Percentiles rank a stretch among this genome's conserved stretches.
Conservation (phyloP, 2,113 vertebrate genomes). For the Nyctereutes procyonoides region DNA sequence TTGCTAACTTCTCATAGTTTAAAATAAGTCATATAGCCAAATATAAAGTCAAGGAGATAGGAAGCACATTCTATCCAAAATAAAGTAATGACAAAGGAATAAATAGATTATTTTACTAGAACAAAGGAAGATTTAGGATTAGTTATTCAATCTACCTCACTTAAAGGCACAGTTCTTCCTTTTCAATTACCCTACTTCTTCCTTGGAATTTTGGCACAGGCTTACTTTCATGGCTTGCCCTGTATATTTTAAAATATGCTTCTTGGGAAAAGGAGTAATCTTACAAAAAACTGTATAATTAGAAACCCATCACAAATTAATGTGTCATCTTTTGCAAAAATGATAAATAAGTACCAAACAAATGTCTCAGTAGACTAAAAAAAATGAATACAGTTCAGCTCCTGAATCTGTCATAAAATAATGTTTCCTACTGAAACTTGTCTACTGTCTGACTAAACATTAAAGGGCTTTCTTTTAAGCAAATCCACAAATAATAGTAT, state of each 20-base stretch:
- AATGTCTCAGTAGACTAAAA: neutral
- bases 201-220: neutral
- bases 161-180: neutral
- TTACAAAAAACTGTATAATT: slow-evolving; percentile 2
- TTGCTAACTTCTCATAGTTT: neutral
- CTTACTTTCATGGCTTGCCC: neutral
- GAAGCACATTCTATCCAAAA: neutral
- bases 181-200: neutral
- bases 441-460: neutral
- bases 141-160: neutral
- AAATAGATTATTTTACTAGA: neutral
- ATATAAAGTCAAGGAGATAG: neutral
- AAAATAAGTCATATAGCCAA: neutral
- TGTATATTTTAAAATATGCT: neutral
- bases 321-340: slow-evolving; percentile 4
- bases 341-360: neutral
- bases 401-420: neutral
- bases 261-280: neutral
- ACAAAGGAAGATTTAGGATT: neutral
- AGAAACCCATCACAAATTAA: neutral
- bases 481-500: neutral
- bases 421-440: neutral
- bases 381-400: neutral
- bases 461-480: slow-evolving; percentile 16
- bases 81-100: neutral